Base-by-base conservation (phyloP, 2,888 invertebrate genomes). In the Drosophila picticornis region DNA sequence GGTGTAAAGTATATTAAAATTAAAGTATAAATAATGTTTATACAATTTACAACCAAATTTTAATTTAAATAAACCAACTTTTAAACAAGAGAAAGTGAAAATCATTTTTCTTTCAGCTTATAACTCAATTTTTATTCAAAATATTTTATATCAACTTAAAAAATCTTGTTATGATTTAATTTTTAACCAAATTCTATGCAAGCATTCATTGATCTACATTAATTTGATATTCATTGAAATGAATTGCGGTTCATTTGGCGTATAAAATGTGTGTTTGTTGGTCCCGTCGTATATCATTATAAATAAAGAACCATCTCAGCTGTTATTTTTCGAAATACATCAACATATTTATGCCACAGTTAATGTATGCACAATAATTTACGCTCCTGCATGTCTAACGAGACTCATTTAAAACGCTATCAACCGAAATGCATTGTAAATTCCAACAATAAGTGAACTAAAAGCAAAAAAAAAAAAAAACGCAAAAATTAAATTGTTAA, bases 321-420 rank as follows among this genome's bases (percentile, higher is more conserved):
- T 40, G 51, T 27, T 36, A 38, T 27, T 16, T 19, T 36, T 27
- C 27, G 29, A 31, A 51, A 56, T 62, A 22, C n/a, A 55, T 55
- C 55, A 36, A 43, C n/a, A 48, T 25, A 57, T 63, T 19, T 36
- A 46, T 55, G 61, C 27, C 32, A 58, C 22, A 66, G 56, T 64
- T 52, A 72, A 78, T 80, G 75, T 67, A 64, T 72, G 61, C 72
- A 64, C 61, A 76, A 80, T 76, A 75, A 64, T 71, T 59, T 56
- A 59, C 27, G 56, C 56, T 43, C 36, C 53, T 66, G 56, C 66
- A 59, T 62, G 53, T 53, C 57, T 46, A 72, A 72, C 56, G 63
- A 67, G 57, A 51, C 77, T 66, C 77, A 77, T 89, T 87, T 79
- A 64, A 84, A 87, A 84, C 81, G 72, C 87, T 87, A 79, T 81